Base-by-base conservation (phyloP, 1,140 invertebrate genomes). In the Heliothis subflexa region DNA sequence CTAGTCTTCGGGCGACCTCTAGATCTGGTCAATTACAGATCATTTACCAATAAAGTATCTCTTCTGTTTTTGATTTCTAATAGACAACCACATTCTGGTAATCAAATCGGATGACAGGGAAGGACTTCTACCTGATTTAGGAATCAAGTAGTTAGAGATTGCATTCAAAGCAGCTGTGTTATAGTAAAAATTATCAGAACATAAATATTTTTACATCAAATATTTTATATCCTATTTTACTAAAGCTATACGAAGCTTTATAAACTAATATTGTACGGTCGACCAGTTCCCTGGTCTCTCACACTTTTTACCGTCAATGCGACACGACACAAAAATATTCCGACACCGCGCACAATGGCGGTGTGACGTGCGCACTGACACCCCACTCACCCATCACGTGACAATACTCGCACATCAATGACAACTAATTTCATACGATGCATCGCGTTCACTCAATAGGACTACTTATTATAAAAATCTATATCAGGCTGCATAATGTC, bases 401-500 rank as follows among this genome's bases (percentile, higher is more conserved):
- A 89, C 86, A 88, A 86, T 81, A 78, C 52, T 62, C 74, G 70
- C 81, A 85, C 87, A 86, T 92, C 87, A 93, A 90, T 93, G 91
- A 81, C 82, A 85, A 84, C 88, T 91, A 91, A 93, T 92, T 93
- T 83, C 89, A 89, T 89, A 91, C 91, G 91, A 86, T 88, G 81
- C 81, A 80, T 79, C 88, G 86, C 88, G 83, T 86, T 87, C 83
- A 86, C 89, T 89, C 81, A 88, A 87, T 70, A 68, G 21, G 54
- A 80, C 71, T 80, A 45, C 16, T 68, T 81, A 72, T 76, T 80
- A 78, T 72, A 86, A 85, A 88, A 82, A 83, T 72, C 76, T 78
- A 81, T 66, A 83, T 62, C 73, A 75, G n/a, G 33, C 13, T 68
- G 50, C 72, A 73, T 50, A 59, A 21, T 18, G 52, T 70, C 66